A percentile compares a stretch with the other conserved stretches of the same genome.
Conservation (phyloP, 2,113 vertebrate species). For the Formicarius rufipectus region DNA sequence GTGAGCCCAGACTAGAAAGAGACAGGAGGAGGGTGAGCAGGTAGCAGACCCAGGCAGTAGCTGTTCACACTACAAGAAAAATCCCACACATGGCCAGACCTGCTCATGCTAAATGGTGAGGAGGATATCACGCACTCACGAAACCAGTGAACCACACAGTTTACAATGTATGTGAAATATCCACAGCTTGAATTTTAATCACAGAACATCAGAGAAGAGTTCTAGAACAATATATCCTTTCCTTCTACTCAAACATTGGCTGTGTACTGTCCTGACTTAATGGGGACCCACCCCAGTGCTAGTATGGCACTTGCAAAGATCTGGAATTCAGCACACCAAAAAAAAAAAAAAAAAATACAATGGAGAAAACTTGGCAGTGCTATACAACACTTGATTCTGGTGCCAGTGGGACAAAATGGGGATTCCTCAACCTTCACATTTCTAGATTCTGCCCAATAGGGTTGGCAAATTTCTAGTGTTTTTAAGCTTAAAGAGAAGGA, state of each 20-base stretch:
- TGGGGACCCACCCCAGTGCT: neutral
- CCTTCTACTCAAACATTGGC: neutral
- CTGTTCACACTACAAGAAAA: neutral
- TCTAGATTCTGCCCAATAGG: neutral
- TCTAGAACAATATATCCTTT: neutral
- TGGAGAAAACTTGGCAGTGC: neutral
- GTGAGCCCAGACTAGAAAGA: neutral
- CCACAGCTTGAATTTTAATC: neutral
- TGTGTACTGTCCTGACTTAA: neutral
- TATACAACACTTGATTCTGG: neutral
- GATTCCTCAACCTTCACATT: neutral
- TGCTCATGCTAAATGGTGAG: neutral
- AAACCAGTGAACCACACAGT: neutral
- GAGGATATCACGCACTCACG: neutral
- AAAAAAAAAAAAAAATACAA: neutral
- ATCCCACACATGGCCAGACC: neutral
- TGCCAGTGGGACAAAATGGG: neutral
- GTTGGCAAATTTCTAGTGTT: neutral
- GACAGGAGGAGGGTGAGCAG: neutral
- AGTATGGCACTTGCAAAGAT: fast-evolving
- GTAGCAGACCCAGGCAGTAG: neutral
- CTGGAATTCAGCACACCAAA: neutral
- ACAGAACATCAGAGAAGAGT: neutral
- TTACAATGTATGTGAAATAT: neutral
- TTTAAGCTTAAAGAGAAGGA: neutral